phyloP scores from a whole-genome alignment of 37 sponge, comb jelly and placozoan species.

The Amphimedon queenslandica region DNA sequence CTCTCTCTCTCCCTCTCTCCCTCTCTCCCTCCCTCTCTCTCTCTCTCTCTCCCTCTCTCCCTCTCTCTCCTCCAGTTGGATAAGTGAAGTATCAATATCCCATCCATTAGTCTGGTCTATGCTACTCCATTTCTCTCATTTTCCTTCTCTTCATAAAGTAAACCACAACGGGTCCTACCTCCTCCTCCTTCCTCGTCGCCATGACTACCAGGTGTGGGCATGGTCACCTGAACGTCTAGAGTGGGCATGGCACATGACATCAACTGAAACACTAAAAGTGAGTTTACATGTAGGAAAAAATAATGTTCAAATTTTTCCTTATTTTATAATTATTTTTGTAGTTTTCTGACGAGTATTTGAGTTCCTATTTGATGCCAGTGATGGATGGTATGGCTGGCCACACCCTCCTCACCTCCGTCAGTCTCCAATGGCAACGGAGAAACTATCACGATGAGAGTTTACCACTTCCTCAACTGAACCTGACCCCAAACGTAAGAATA shows the following conservation, averaged over 20 bases:
- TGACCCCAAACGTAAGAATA: too few relatives aligned
- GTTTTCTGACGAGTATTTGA: not conserved
- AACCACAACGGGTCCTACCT: not conserved
- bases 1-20: too few relatives aligned
- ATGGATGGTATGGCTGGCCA: not conserved
- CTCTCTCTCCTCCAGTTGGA: conserved; percentile 43
- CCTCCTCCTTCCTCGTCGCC: not conserved
- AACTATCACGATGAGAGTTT: not conserved
- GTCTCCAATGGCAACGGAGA: not conserved
- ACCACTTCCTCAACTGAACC: too few relatives aligned
- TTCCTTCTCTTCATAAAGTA: conserved; percentile 34
- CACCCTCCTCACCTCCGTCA: not conserved
- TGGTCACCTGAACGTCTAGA: not conserved
- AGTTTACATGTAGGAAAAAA: not conserved
- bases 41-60: not conserved
- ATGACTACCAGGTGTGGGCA: not conserved
- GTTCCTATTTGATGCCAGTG: not conserved
- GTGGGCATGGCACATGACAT: not conserved
- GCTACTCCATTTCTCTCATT: conserved; percentile 43
- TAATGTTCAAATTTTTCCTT: not conserved
- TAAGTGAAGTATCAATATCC: conserved; percentile 61
- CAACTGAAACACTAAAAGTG: not conserved
- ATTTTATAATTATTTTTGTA: not conserved
- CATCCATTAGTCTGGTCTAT: conserved; percentile 78
- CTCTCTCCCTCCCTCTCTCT: not conserved